These are phyloP conservation scores for Tenrec ecaudatus DNA, from an alignment of 2,113 vertebrate genomes.

Conservation along the genomic window DNA sequence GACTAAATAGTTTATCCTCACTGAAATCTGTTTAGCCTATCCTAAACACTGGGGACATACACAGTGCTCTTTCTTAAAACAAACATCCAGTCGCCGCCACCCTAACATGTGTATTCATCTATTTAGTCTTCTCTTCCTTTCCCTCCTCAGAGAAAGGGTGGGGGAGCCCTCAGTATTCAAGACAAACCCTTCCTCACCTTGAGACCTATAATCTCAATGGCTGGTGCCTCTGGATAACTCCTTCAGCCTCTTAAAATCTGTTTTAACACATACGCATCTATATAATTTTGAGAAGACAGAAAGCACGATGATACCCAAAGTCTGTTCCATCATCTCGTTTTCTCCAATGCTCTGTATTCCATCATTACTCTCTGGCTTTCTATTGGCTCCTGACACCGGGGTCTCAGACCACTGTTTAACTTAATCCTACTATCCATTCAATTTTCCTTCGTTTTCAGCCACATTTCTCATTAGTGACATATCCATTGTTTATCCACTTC, in stretches of 20 bases:
- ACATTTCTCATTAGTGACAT: conserved; percentile 44
- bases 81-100: not conserved
- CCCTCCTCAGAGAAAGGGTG: not conserved
- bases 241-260: conserved; percentile 1
- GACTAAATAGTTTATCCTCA: conserved; percentile 24
- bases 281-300: not conserved
- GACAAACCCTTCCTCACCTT: not conserved
- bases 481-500: not conserved
- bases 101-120: not conserved
- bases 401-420: not conserved
- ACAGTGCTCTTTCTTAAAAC: conserved; percentile 40
- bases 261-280: not conserved
- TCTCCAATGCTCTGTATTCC: not conserved
- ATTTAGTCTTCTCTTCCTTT: not conserved
- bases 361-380: not conserved
- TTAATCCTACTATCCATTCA: conserved; percentile 20
- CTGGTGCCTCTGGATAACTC: not conserved
- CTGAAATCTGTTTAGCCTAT: not conserved
- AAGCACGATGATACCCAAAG: not conserved
- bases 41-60: not conserved
- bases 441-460: not conserved
- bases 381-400: not conserved
- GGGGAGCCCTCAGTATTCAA: not conserved
- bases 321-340: not conserved
- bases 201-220: not conserved